These are phyloP conservation scores for Eriocheir sinensis DNA, from an alignment of 1,140 invertebrate species.

Conservation along the genomic window DNA sequence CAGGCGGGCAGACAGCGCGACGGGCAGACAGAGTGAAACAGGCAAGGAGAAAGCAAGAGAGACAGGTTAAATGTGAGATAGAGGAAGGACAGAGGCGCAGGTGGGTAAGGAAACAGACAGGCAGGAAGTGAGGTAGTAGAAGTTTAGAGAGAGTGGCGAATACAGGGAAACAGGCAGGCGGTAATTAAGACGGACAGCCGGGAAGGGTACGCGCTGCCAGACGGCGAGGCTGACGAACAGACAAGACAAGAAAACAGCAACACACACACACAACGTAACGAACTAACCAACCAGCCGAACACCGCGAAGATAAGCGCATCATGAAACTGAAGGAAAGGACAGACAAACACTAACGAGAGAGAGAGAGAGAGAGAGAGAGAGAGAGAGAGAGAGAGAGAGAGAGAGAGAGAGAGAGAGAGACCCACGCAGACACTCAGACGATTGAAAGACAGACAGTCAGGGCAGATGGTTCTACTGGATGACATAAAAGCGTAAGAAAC, in stretches of 20 bases:
- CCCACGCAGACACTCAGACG: too few relatives aligned
- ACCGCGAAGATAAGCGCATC: too few relatives aligned
- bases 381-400: neutral
- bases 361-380: neutral
- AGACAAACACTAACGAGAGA: neutral
- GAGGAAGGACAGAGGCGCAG: neutral
- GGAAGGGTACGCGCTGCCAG: neutral
- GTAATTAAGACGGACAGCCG: constrained; percentile 1
- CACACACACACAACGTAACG: neutral
- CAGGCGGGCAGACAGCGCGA: neutral
- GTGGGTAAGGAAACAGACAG: neutral
- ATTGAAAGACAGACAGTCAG: too few relatives aligned
- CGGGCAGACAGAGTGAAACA: too few relatives aligned
- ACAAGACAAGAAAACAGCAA: neutral
- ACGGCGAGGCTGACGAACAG: neutral
- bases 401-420: too few relatives aligned
- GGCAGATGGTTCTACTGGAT: too few relatives aligned
- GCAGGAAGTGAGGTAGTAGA: constrained; percentile 23
- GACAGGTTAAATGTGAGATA: neutral
- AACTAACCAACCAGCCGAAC: neutral
- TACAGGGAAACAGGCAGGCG: neutral
- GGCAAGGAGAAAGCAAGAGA: too few relatives aligned
- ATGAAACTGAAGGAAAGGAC: neutral
- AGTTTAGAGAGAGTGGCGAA: neutral
- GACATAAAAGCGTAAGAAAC: too few relatives aligned